phyloP scores from a whole-genome alignment of 2,888 invertebrate genomes.

The Dendrolimus houi region DNA sequence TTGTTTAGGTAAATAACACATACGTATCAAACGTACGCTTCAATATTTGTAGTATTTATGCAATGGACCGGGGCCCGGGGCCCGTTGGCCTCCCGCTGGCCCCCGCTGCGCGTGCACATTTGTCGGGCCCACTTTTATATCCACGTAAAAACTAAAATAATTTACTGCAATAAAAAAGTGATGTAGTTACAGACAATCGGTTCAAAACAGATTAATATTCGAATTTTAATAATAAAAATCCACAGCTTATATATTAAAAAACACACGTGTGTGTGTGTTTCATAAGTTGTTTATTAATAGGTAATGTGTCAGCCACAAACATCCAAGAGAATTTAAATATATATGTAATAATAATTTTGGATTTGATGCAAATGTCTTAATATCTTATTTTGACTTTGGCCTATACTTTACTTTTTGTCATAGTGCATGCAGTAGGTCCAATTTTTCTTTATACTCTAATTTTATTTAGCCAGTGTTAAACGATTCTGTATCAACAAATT shows the following conservation, averaged over 20 bases:
- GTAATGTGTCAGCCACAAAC: neutral
- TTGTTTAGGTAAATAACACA: constrained; percentile 32
- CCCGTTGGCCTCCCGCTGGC: constrained; percentile 46
- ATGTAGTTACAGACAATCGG: constrained; percentile 41
- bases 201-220: constrained; percentile 36
- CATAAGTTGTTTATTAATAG: neutral
- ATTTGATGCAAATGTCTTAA: too few species aligned
- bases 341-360: neutral
- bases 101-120: constrained; percentile 40
- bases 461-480: too few species aligned
- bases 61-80: constrained; percentile 35
- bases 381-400: too few species aligned
- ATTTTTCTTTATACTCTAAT: too few species aligned
- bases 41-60: constrained; percentile 55
- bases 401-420: too few species aligned
- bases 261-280: neutral
- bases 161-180: constrained; percentile 39
- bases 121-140: constrained; percentile 50
- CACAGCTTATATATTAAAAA: constrained; percentile 1
- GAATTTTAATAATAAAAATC: constrained; percentile 23
- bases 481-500: too few species aligned
- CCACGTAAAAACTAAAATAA: constrained; percentile 57
- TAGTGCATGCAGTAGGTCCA: too few species aligned
- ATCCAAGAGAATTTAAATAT: neutral
- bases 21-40: constrained; percentile 37